These are phyloP conservation scores for Gerris lacustris DNA, from an alignment of 2,888 invertebrate genomes.

Conservation along the genomic window DNA sequence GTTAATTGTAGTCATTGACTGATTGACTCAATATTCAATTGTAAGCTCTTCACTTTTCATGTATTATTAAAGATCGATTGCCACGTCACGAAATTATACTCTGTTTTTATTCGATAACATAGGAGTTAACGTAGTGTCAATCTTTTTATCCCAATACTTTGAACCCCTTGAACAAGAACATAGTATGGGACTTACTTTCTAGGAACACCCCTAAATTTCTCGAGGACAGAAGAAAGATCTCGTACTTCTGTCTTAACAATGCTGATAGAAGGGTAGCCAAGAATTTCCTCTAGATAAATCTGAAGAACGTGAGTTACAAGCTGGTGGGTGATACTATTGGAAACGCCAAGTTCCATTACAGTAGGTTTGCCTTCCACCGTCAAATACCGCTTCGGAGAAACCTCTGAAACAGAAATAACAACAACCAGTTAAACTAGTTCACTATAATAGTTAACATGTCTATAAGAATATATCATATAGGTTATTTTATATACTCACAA, in stretches of 20 bases:
- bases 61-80: too few relatives aligned
- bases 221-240: not conserved
- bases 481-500: too few relatives aligned
- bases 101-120: too few relatives aligned
- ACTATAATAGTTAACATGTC: too few relatives aligned
- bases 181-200: not conserved
- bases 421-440: not conserved
- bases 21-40: too few relatives aligned
- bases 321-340: slow-evolving; percentile 45
- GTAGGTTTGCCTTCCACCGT: slow-evolving; percentile 12
- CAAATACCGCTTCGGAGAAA: slow-evolving; percentile 38
- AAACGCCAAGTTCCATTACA: slow-evolving; percentile 40
- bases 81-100: too few relatives aligned
- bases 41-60: too few relatives aligned
- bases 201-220: not conserved
- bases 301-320: slow-evolving; percentile 46
- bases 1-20: too few relatives aligned
- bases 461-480: too few relatives aligned
- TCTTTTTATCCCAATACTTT: too few relatives aligned
- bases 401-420: slow-evolving; percentile 36
- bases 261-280: slow-evolving; percentile 40
- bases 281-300: slow-evolving; percentile 44
- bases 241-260: slow-evolving; percentile 36
- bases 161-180: too few relatives aligned
- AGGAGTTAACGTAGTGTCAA: too few relatives aligned